Conservation (phyloP, 2,888 invertebrate genomes). For the Tineola bisselliella region DNA sequence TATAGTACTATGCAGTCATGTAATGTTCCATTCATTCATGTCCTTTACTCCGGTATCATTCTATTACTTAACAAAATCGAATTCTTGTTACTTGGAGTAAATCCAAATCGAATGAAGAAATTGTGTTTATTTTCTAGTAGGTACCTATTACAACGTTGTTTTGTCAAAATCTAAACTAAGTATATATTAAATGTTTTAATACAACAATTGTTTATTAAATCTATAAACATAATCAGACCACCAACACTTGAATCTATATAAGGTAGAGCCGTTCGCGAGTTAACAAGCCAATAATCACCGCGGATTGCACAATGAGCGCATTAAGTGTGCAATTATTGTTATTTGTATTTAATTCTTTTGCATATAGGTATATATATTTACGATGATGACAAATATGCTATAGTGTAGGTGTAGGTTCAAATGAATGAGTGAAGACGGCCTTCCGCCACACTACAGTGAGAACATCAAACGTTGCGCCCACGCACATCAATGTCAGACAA, state of each 20-base stretch:
- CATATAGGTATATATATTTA: not conserved
- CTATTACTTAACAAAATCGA: constrained; percentile 4
- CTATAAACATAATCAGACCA: not conserved
- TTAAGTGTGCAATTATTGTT: not conserved
- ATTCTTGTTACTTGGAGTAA: constrained; percentile 1
- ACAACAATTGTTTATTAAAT: not conserved
- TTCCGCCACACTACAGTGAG: not conserved
- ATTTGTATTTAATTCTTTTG: not conserved
- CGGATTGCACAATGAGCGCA: not conserved
- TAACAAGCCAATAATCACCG: not conserved
- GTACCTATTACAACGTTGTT: no score
- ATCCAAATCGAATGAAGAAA: not conserved
- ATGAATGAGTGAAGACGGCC: constrained; percentile 13
- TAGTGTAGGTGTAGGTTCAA: constrained; percentile 5
- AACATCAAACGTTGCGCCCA: constrained; percentile 11
- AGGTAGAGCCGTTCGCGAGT: not conserved
- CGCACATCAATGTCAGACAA: constrained; percentile 9
- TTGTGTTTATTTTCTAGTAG: not conserved
- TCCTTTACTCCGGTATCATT: not conserved
- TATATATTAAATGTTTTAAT: not conserved
- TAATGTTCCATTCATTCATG: not conserved
- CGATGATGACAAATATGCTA: not conserved
- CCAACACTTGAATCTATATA: not conserved
- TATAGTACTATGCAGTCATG: no score
- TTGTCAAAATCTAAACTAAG: not conserved